These are phyloP conservation scores for Hymenochirus boettgeri DNA, from an alignment of 2,113 vertebrate species.

Conservation along the genomic window DNA sequence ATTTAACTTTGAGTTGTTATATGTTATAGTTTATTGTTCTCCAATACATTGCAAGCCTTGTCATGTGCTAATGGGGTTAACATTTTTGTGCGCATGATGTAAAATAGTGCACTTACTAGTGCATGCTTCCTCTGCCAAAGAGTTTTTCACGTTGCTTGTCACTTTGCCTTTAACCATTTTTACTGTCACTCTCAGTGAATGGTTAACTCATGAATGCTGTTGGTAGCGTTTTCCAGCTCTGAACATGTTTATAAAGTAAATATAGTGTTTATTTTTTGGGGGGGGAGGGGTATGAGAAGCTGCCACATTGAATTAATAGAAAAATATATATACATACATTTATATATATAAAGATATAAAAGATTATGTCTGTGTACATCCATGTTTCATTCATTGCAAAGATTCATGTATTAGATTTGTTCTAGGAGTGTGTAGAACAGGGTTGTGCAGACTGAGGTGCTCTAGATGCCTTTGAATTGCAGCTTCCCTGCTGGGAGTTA, in stretches of 20 bases:
- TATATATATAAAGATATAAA: neutral
- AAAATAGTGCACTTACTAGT: conserved; percentile 3
- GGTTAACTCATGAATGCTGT: neutral
- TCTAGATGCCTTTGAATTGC: no score
- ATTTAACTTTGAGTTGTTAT: no score
- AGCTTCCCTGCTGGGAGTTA: no score
- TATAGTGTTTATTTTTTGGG: neutral
- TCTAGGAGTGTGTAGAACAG: conserved; percentile 49
- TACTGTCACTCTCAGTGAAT: neutral
- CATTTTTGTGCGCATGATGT: neutral
- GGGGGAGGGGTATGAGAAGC: conserved; percentile 1
- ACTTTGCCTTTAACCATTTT: conserved; percentile 5
- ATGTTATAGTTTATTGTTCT: neutral
- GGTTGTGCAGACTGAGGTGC: no score
- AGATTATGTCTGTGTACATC: neutral
- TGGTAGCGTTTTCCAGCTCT: neutral
- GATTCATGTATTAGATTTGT: conserved; percentile 43
- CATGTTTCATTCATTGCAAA: conserved; percentile 1
- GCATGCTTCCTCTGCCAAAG: conserved; percentile 38
- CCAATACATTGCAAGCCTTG: conserved; percentile 9
- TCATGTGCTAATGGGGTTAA: neutral
- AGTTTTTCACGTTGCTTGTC: conserved; percentile 14
- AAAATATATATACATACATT: conserved; percentile 30
- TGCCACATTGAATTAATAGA: neutral
- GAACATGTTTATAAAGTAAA: neutral